Conservation (phyloP, 1,140 invertebrate genomes). For the Colletes latitarsis region DNA sequence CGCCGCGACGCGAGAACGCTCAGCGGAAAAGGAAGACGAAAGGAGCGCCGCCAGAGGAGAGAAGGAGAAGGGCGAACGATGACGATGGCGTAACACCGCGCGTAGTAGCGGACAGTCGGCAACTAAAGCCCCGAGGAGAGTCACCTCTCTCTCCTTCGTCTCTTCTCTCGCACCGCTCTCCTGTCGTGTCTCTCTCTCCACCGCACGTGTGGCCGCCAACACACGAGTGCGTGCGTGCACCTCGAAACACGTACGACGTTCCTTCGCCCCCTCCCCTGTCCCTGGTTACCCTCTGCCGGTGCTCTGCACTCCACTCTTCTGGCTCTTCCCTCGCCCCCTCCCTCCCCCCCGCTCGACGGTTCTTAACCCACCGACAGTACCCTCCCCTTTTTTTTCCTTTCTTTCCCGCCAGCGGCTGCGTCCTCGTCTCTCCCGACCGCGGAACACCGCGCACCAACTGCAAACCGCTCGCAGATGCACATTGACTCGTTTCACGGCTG, state of each 20-base stretch:
- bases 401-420: slow-evolving; percentile 5
- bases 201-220: slow-evolving; percentile 59
- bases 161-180: slow-evolving; percentile 63
- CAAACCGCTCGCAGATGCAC: slow-evolving; percentile 62
- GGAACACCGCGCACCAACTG: slow-evolving; percentile 56
- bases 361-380: slow-evolving; percentile 60
- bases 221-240: slow-evolving; percentile 57
- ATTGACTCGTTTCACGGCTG: slow-evolving; percentile 8
- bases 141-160: slow-evolving; percentile 72
- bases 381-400: slow-evolving; percentile 33
- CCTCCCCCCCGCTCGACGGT: slow-evolving; percentile 29
- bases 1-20: background rate
- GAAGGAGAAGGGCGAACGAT: slow-evolving; percentile 50
- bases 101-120: slow-evolving; percentile 74
- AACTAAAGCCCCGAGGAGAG: slow-evolving; percentile 74
- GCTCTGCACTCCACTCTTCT: slow-evolving; percentile 20
- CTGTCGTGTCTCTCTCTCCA: slow-evolving; percentile 59
- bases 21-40: slow-evolving; percentile 17
- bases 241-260: slow-evolving; percentile 49
- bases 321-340: background rate
- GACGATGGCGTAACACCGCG: slow-evolving; percentile 67
- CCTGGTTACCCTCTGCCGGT: slow-evolving; percentile 24
- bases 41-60: background rate
- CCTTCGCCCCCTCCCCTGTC: slow-evolving; percentile 3
- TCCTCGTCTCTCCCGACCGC: slow-evolving; percentile 35